phyloP scores from a whole-genome alignment of 2,888 invertebrate genomes.

The Cantharis lateralis region DNA sequence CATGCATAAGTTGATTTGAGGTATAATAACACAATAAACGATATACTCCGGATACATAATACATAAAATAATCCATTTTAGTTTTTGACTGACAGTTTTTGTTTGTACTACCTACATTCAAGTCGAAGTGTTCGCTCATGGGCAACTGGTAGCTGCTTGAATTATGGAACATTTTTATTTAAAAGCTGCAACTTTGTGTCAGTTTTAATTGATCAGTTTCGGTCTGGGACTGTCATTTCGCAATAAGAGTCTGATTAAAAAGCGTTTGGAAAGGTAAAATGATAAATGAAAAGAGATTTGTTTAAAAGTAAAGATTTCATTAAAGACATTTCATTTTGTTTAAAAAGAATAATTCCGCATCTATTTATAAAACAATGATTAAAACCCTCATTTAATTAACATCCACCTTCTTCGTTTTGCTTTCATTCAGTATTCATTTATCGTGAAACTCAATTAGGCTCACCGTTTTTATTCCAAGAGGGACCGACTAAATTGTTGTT shows the following conservation, averaged over 20 bases:
- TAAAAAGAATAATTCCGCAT: conserved; percentile 18
- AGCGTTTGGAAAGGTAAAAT: neutral
- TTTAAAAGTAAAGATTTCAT: neutral
- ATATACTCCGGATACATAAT: neutral
- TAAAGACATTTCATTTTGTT: conserved; percentile 13
- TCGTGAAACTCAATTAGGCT: conserved; percentile 33
- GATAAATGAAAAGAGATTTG: neutral
- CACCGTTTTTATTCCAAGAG: conserved; percentile 28
- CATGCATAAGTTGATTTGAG: neutral
- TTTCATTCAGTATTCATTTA: conserved; percentile 32
- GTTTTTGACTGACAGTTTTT: neutral
- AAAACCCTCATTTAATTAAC: conserved; percentile 38
- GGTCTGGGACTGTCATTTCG: neutral
- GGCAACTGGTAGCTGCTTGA: neutral
- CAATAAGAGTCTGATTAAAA: neutral
- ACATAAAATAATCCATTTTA: neutral
- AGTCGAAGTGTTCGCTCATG: too few species aligned
- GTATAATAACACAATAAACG: neutral
- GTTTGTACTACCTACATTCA: neutral
- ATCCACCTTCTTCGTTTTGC: conserved; percentile 33
- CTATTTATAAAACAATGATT: conserved; percentile 33
- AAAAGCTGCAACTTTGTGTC: neutral
- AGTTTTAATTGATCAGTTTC: neutral
- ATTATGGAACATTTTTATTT: neutral
- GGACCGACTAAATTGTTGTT: conserved; percentile 29